phyloP scores from a whole-genome alignment of 2,797 vertebrate species.

The Caiman crocodilus region DNA sequence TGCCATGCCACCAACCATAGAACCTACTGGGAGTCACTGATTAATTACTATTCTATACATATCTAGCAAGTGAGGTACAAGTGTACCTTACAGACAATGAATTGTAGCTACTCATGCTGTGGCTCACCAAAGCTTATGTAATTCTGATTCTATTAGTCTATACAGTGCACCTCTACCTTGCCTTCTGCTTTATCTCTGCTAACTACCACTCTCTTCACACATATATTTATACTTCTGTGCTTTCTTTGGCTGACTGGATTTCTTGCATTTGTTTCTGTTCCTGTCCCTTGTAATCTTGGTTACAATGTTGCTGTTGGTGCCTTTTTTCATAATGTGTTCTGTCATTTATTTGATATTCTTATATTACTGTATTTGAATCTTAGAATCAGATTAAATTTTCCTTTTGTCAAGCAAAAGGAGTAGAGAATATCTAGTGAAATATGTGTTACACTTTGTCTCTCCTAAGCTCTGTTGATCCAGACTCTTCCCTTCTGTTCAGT shows the following conservation, averaged over 20 bases:
- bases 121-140: too few species aligned
- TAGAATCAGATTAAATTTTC: background rate
- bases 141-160: too few species aligned
- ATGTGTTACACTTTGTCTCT: background rate
- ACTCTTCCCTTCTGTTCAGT: background rate
- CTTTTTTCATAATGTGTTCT: background rate
- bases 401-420: background rate
- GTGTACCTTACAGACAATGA: too few species aligned
- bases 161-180: too few species aligned
- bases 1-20: background rate
- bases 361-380: background rate
- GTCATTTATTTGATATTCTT: slow-evolving; percentile 7
- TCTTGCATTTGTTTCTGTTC: background rate
- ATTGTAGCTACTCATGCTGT: too few species aligned
- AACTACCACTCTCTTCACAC: background rate
- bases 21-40: background rate
- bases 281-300: background rate
- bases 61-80: too few species aligned
- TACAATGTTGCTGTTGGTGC: background rate
- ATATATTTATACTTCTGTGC: background rate
- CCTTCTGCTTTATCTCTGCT: too few species aligned
- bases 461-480: background rate
- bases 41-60: too few species aligned
- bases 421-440: background rate
- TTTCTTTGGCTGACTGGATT: background rate